phyloP scores from a whole-genome alignment of 2,888 invertebrate species.

The Drosophila buzzatii region DNA sequence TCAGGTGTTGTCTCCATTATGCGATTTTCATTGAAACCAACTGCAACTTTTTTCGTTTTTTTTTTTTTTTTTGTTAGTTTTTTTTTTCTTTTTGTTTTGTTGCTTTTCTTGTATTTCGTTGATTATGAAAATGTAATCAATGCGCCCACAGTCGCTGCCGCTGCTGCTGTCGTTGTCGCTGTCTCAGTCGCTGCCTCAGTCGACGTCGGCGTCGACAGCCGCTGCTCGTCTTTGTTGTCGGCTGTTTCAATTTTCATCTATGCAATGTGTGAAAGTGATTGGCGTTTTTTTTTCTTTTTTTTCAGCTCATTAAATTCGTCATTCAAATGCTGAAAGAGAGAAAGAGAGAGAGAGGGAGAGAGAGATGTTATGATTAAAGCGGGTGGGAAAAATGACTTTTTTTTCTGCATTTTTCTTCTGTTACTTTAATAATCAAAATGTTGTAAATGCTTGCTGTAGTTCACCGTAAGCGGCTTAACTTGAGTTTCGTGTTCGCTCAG shows the following conservation, averaged over 20 bases:
- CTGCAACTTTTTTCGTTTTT: constrained; percentile 30
- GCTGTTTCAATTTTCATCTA: constrained; percentile 72
- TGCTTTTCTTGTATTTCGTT: constrained; percentile 44
- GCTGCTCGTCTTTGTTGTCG: constrained; percentile 62
- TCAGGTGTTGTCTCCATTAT: constrained; percentile 77
- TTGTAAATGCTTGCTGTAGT: constrained; percentile 10
- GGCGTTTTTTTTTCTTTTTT: constrained; percentile 37
- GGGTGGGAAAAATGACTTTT: constrained; percentile 10
- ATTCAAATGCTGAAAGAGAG: constrained; percentile 47
- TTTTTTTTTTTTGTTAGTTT: constrained; percentile 10
- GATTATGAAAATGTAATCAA: constrained; percentile 78
- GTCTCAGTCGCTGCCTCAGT: constrained; percentile 31
- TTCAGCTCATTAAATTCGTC: constrained; percentile 78
- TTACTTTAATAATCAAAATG: constrained; percentile 23
- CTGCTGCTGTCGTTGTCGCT: constrained; percentile 18
- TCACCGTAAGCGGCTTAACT: constrained; percentile 39
- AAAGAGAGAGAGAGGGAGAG: not conserved
- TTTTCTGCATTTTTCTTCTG: not conserved
- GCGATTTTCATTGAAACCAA: constrained; percentile 73
- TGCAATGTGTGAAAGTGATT: constrained; percentile 77
- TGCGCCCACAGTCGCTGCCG: constrained; percentile 60
- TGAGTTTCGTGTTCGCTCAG: not conserved
- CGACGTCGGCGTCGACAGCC: constrained; percentile 30
- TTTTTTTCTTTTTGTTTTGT: constrained; percentile 13
- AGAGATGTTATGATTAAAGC: not conserved